Evolutionary conservation across 2,797 vertebrate species (phyloP).

Genomic region (Gymnoscopelus microlampas): DNA sequence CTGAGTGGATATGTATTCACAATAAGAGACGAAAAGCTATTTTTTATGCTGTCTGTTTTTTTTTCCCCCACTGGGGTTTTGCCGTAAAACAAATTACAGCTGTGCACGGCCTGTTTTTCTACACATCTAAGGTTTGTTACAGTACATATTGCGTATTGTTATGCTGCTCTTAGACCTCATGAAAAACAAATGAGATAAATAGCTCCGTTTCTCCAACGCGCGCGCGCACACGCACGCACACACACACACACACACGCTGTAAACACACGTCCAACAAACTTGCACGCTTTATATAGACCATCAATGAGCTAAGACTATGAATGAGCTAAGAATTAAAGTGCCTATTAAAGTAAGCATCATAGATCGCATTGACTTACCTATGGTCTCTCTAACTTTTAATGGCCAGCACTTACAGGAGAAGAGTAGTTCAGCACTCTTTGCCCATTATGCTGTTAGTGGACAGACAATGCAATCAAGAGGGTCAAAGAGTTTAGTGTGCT

Average conservation of each 20-base stretch:
- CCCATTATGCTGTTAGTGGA: conserved; percentile 78
- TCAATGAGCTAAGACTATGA: conserved; percentile 64
- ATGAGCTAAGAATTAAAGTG: conserved; percentile 70
- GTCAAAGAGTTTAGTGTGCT: conserved; percentile 81
- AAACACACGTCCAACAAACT: too few relatives aligned
- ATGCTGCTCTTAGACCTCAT: conserved; percentile 28
- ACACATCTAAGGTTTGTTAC: conserved; percentile 24
- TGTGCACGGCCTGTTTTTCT: conserved; percentile 21
- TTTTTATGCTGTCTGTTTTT: conserved; percentile 15
- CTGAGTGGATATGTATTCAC: conserved; percentile 64
- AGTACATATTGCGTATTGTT: conserved; percentile 54
- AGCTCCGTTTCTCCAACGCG: conserved; percentile 21
- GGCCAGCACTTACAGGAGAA: conserved; percentile 71
- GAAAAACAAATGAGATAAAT: conserved; percentile 33
- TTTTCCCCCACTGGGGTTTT: conserved; percentile 16
- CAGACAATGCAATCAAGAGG: conserved; percentile 75
- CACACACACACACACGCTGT: too few relatives aligned
- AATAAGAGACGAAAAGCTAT: conserved; percentile 38
- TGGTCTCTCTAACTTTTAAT: conserved; percentile 80
- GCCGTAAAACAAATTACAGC: conserved; percentile 50
- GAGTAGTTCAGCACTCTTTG: conserved; percentile 77
- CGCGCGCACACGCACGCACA: too few relatives aligned
- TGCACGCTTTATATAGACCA: conserved; percentile 1
- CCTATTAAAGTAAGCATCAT: conserved; percentile 66
- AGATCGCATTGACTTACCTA: conserved; percentile 75